Evolutionary conservation across 2,888 invertebrate species (phyloP).

Genomic region (Mantis religiosa): DNA sequence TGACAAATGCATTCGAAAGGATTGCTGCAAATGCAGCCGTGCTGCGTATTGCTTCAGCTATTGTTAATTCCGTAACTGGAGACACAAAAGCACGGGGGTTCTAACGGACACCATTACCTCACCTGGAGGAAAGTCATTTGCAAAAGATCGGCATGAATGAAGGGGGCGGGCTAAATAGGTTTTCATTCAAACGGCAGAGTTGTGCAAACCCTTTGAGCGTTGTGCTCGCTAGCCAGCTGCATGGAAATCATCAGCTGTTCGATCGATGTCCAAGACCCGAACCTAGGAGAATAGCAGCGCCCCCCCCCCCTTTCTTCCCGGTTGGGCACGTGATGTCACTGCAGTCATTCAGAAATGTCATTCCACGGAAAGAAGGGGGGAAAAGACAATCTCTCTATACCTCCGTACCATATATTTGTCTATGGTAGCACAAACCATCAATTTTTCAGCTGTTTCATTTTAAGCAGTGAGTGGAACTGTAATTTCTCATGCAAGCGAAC

Average conservation of each 20-base stretch:
- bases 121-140: not conserved
- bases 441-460: no score
- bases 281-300: not conserved
- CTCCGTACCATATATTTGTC: no score
- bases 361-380: no score
- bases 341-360: not conserved
- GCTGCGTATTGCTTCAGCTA: not conserved
- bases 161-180: not conserved
- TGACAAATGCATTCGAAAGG: no score
- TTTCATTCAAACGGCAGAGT: not conserved
- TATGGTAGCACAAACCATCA: no score
- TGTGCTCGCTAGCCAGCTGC: not conserved
- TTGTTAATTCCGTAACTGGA: not conserved
- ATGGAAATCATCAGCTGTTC: slow-evolving; percentile 1
- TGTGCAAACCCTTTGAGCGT: not conserved
- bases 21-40: not conserved
- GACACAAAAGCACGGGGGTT: not conserved
- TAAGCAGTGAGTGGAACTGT: no score
- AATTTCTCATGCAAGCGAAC: no score
- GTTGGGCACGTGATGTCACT: not conserved
- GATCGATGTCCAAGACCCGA: not conserved
- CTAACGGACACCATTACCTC: not conserved
- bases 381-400: no score
- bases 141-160: not conserved
- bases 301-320: no score